Conservation (phyloP, 2,797 vertebrate genomes). For the Balearica regulorum region DNA sequence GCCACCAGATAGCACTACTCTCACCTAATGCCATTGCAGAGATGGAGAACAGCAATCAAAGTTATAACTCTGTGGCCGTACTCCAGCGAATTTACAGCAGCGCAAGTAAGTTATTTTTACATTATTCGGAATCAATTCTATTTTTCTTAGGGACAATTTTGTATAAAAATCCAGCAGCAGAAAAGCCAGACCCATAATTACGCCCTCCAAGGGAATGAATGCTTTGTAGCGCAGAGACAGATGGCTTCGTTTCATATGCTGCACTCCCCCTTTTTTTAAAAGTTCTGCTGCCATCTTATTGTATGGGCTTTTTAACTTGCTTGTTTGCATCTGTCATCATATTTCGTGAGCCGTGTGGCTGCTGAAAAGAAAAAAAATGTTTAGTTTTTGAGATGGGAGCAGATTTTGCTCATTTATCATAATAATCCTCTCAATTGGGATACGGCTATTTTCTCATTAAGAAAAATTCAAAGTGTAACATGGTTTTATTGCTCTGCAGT, state of each 20-base stretch:
- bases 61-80: rapidly evolving
- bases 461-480: constrained; percentile 35
- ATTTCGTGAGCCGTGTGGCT: constrained; percentile 38
- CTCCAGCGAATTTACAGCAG: neutral
- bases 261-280: neutral
- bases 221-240: constrained; percentile 43
- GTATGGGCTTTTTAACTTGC: constrained; percentile 54
- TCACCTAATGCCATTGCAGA: neutral
- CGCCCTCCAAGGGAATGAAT: neutral
- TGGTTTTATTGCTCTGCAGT: constrained; percentile 36
- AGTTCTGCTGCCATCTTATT: constrained; percentile 55
- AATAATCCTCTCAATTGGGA: constrained; percentile 35
- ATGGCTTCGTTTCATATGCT: constrained; percentile 32
- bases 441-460: constrained; percentile 36
- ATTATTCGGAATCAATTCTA: neutral
- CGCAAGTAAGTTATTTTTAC: neutral
- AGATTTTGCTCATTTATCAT: constrained; percentile 47
- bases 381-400: constrained; percentile 21
- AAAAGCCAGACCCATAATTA: constrained; percentile 26
- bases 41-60: neutral
- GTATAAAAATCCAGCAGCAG: constrained; percentile 7
- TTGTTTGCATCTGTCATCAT: constrained; percentile 63
- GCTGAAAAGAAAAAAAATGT: neutral
- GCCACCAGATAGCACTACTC: neutral
- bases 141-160: constrained; percentile 5